These are phyloP conservation scores for Anodontia alba DNA, from an alignment of 2,888 invertebrate species.

Conservation along the genomic window DNA sequence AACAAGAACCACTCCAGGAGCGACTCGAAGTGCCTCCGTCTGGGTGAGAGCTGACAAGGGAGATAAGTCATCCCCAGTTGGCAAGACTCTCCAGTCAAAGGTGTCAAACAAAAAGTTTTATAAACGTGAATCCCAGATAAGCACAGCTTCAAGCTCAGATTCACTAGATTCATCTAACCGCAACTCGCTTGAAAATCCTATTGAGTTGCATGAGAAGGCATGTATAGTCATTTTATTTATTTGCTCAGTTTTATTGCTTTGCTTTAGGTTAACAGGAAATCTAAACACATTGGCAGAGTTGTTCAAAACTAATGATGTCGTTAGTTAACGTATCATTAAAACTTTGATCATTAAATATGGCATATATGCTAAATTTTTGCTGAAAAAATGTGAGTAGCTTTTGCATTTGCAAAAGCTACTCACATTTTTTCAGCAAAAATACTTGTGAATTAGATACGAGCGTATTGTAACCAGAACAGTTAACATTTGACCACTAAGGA, in stretches of 20 bases:
- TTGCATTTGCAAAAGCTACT: no score
- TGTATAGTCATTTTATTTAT: conserved; percentile 64
- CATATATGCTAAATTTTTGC: no score
- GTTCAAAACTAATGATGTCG: no score
- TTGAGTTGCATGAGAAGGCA: conserved; percentile 90
- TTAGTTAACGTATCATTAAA: no score
- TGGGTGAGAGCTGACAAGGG: conserved; percentile 72
- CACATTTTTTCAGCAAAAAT: no score
- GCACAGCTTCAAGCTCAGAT: conserved; percentile 50
- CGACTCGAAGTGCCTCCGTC: conserved; percentile 68
- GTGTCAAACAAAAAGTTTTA: conserved; percentile 56
- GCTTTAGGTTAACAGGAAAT: neutral
- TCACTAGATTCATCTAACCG: conserved; percentile 62
- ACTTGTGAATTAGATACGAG: no score
- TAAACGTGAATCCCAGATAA: conserved; percentile 74
- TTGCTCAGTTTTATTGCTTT: conserved; percentile 8
- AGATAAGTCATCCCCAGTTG: conserved; percentile 29
- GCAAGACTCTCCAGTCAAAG: conserved; percentile 53
- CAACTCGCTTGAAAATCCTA: conserved; percentile 77
- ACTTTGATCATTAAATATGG: no score
- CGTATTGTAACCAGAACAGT: no score
- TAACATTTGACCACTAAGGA: no score
- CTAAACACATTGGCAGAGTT: no score
- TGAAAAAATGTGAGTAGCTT: no score
- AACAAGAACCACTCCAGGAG: conserved; percentile 21